Conservation (phyloP, 1,140 invertebrate genomes). For the Temnothorax longispinosus region DNA sequence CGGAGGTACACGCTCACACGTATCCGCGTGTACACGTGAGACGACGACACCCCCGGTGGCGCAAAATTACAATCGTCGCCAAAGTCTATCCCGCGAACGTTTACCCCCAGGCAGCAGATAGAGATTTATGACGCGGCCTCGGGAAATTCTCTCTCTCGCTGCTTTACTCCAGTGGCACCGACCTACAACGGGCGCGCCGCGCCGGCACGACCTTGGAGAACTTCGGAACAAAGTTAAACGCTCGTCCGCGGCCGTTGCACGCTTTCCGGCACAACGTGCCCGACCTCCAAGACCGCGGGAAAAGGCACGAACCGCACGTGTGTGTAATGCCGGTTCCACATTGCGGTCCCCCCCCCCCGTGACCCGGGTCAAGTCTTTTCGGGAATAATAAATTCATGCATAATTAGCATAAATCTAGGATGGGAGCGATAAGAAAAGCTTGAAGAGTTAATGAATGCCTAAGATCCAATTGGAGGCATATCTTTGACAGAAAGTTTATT, state of each 20-base stretch:
- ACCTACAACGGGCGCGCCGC: slow-evolving; percentile 77
- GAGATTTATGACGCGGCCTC: slow-evolving; percentile 81
- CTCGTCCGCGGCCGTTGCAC: slow-evolving; percentile 68
- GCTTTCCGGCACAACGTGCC: slow-evolving; percentile 55
- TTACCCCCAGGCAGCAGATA: slow-evolving; percentile 76
- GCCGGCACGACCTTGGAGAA: slow-evolving; percentile 82
- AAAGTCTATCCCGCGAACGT: slow-evolving; percentile 71
- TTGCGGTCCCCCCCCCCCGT: not conserved
- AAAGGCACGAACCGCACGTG: slow-evolving; percentile 27
- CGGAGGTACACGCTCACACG: not conserved
- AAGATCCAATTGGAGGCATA: not conserved
- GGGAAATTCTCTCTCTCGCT: slow-evolving; percentile 73
- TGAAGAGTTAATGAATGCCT: not conserved
- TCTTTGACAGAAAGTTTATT: not conserved
- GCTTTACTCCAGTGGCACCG: slow-evolving; percentile 74
- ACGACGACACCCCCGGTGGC: slow-evolving; percentile 37
- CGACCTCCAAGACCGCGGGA: slow-evolving; percentile 53
- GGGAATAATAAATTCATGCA: not conserved
- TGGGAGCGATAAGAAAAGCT: not conserved
- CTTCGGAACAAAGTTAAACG: slow-evolving; percentile 84
- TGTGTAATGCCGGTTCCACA: not conserved
- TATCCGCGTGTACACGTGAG: slow-evolving; percentile 39
- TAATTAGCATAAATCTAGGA: not conserved
- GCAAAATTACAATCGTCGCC: slow-evolving; percentile 73
- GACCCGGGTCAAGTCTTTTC: not conserved